A percentile compares a stretch with the other conserved stretches of the same genome.
These are phyloP conservation scores for Varroa destructor DNA, from an alignment of 1,140 invertebrate genomes.

Conservation along the genomic window DNA sequence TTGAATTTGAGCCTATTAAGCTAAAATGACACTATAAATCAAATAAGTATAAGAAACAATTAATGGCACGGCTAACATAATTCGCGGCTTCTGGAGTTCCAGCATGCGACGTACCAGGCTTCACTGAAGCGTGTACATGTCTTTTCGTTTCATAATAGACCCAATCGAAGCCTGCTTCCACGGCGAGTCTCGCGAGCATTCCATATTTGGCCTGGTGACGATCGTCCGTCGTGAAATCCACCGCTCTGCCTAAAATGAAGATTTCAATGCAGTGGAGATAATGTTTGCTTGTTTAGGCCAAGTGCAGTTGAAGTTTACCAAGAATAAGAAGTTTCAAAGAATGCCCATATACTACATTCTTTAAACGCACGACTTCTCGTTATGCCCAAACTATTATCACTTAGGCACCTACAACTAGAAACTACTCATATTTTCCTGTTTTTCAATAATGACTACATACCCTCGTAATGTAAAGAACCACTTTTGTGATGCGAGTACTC, in stretches of 20 bases:
- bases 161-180: constrained; percentile 96
- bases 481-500: constrained; percentile 63
- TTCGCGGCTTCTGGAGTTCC: constrained; percentile 33
- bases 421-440: too few relatives aligned
- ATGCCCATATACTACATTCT: too few relatives aligned
- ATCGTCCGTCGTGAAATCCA: constrained; percentile 87
- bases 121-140: constrained; percentile 92
- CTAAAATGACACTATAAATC: neutral
- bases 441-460: neutral
- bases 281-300: too few relatives aligned
- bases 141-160: constrained; percentile 86
- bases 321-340: too few relatives aligned
- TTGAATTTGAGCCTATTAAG: constrained; percentile 5
- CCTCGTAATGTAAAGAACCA: constrained; percentile 85
- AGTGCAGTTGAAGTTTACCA: too few relatives aligned
- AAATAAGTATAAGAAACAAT: too few relatives aligned
- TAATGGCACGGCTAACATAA: too few relatives aligned
- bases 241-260: constrained; percentile 52
- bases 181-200: constrained; percentile 83
- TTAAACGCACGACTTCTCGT: too few relatives aligned
- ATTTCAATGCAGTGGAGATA: too few relatives aligned
- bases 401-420: too few relatives aligned
- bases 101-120: constrained; percentile 59
- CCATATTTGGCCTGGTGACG: constrained; percentile 80
- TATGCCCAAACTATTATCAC: too few relatives aligned